Evolutionary conservation across 2,797 vertebrate genomes (phyloP).

Genomic region (Adelosebastes latens): DNA sequence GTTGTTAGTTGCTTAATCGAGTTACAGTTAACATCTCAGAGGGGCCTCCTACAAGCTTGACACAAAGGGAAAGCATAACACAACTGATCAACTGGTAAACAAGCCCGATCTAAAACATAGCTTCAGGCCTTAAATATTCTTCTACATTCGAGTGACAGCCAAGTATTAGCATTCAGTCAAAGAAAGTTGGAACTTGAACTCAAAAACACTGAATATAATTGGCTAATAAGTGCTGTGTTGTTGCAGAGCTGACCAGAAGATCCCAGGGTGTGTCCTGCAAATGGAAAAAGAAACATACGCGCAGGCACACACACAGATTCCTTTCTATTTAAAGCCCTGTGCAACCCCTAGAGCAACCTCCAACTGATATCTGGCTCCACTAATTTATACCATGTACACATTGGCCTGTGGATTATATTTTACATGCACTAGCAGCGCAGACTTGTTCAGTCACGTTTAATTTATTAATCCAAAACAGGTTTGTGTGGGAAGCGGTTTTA

Average conservation of each 20-base stretch:
- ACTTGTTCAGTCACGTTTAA: constrained; percentile 28
- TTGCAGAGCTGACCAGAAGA: constrained; percentile 60
- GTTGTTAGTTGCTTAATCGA: background rate
- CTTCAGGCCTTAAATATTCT: background rate
- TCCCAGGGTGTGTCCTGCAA: constrained; percentile 67
- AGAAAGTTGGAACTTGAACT: constrained; percentile 5
- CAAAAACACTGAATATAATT: constrained; percentile 18
- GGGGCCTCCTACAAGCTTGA: background rate
- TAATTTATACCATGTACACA: constrained; percentile 59
- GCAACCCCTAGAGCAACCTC: constrained; percentile 52
- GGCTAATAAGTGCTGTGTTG: constrained; percentile 54
- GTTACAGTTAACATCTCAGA: background rate
- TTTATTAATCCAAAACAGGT: constrained; percentile 45
- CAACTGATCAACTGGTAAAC: constrained; percentile 2
- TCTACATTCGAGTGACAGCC: background rate
- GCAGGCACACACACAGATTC: constrained; percentile 68
- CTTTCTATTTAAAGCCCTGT: constrained; percentile 77
- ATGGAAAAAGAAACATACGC: constrained; percentile 73
- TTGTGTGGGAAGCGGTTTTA: constrained; percentile 28
- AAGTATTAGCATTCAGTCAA: background rate
- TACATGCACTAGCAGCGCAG: constrained; percentile 17
- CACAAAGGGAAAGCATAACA: background rate
- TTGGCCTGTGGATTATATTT: constrained; percentile 18
- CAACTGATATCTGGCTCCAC: constrained; percentile 52
- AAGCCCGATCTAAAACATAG: background rate